Evolutionary conservation across 2,113 vertebrate species (phyloP).

Genomic region (Pelodiscus sinensis): DNA sequence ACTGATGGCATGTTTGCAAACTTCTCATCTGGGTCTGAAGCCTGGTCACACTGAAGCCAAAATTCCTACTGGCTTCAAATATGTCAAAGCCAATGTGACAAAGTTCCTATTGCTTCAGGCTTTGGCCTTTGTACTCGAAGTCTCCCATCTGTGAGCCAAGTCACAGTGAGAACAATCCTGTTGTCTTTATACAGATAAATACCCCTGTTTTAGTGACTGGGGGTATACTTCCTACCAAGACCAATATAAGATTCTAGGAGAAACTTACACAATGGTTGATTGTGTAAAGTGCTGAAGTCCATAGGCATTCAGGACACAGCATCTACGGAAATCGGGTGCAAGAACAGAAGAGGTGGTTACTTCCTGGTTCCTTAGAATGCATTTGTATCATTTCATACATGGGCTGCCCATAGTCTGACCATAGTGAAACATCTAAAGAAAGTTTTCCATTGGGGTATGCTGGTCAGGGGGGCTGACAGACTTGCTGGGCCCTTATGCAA

Average conservation of each 20-base stretch:
- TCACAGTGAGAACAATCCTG: fast-evolving
- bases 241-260: background rate
- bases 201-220: background rate
- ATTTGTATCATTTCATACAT: background rate
- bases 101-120: background rate
- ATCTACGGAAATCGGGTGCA: background rate
- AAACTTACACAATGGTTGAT: background rate
- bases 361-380: background rate
- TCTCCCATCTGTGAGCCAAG: background rate
- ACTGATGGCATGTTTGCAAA: background rate
- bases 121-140: background rate
- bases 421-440: background rate
- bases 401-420: background rate
- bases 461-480: background rate
- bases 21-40: background rate
- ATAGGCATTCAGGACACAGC: background rate
- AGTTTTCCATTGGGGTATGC: background rate
- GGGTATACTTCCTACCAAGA: background rate
- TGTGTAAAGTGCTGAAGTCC: background rate
- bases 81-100: background rate
- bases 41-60: background rate
- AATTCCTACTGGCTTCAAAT: background rate
- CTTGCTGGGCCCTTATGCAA: no score
- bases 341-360: no score
- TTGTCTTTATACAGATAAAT: background rate